Conservation (phyloP, 2,888 invertebrate species). For the Bibio marci region DNA sequence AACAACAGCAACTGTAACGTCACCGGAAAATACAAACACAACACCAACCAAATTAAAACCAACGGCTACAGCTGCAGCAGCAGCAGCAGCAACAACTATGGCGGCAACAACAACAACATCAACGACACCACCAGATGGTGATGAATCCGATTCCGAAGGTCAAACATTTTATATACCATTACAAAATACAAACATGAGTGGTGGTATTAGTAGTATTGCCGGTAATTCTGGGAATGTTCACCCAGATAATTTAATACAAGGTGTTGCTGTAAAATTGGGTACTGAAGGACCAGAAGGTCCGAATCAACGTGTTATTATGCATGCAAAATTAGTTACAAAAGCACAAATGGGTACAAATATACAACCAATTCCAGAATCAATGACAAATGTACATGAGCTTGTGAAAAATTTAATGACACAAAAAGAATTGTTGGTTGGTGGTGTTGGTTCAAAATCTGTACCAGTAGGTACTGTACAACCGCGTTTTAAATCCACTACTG, state of each 20-base stretch:
- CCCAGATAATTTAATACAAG: conserved; percentile 34
- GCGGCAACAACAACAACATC: conserved; percentile 4
- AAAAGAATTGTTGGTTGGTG: conserved; percentile 1
- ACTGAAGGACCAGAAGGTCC: conserved; percentile 43
- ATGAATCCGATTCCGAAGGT: conserved; percentile 35
- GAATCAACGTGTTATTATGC: conserved; percentile 41
- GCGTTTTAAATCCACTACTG: conserved; percentile 22
- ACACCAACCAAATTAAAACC: too few relatives aligned
- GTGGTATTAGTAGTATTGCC: conserved; percentile 7
- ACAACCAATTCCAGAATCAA: conserved; percentile 24
- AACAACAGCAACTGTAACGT: too few relatives aligned
- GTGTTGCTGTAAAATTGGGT: conserved; percentile 45
- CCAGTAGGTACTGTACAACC: conserved; percentile 40
- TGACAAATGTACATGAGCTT: conserved; percentile 24
- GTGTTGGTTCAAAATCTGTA: conserved; percentile 16
- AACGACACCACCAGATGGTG: conserved; percentile 18
- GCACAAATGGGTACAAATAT: conserved; percentile 31
- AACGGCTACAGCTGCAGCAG: too few relatives aligned
- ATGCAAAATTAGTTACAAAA: conserved; percentile 45
- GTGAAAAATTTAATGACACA: conserved; percentile 21
- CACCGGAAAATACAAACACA: too few relatives aligned
- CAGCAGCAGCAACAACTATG: not conserved
- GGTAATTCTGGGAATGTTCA: conserved; percentile 18
- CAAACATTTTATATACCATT: conserved; percentile 48
- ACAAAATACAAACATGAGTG: conserved; percentile 28